Evolutionary conservation across 2,113 vertebrate species (phyloP).

Genomic region (Xyrauchen texanus): DNA sequence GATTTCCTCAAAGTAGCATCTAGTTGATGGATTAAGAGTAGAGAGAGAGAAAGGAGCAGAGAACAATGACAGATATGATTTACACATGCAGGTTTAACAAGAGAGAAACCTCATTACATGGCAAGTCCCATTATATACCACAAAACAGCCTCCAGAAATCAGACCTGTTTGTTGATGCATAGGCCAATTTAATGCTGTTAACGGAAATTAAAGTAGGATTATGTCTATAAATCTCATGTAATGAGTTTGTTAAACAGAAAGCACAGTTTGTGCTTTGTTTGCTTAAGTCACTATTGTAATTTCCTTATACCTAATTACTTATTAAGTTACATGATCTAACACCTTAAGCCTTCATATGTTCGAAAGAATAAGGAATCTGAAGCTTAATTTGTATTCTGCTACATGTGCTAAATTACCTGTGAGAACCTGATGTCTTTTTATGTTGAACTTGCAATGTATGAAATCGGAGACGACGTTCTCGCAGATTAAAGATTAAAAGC

Average conservation of each 20-base stretch:
- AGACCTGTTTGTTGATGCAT: neutral
- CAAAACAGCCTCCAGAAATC: neutral
- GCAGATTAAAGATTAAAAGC: slow-evolving; percentile 25
- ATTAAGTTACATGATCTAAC: too few relatives aligned
- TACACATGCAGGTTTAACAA: slow-evolving; percentile 12
- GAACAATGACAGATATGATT: neutral
- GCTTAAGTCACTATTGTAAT: too few relatives aligned
- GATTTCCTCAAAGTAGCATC: neutral
- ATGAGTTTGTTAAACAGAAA: neutral
- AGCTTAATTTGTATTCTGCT: too few relatives aligned
- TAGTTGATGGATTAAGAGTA: neutral
- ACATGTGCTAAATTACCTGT: too few relatives aligned
- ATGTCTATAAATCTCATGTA: neutral
- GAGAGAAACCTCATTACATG: slow-evolving; percentile 11
- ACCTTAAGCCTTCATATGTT: too few relatives aligned
- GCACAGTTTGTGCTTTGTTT: neutral
- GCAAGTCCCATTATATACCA: neutral
- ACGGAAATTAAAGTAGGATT: neutral
- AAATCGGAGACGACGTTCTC: neutral
- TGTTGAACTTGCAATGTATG: too few relatives aligned
- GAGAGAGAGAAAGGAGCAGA: neutral
- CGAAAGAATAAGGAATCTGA: too few relatives aligned
- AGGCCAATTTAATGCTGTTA: neutral
- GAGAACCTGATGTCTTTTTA: too few relatives aligned
- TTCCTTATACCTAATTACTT: too few relatives aligned